phyloP scores from a whole-genome alignment of 2,797 vertebrate genomes.

The Fistularia commersonii region DNA sequence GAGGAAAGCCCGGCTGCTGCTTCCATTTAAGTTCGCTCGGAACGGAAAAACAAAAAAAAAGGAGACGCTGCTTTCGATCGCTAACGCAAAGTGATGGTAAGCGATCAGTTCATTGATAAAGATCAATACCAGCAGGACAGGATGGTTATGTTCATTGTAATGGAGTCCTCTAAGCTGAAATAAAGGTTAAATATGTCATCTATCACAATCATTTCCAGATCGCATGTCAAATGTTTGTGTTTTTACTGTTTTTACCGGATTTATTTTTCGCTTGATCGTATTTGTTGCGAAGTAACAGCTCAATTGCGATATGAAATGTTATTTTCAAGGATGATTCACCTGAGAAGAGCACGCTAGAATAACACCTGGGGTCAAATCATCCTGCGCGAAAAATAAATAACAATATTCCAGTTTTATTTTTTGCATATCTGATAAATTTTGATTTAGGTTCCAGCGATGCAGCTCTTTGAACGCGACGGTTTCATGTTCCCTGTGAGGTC shows the following conservation, averaged over 20 bases:
- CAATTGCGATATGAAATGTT: constrained; percentile 36
- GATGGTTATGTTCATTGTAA: constrained; percentile 4
- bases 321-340: constrained; percentile 39
- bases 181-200: constrained; percentile 5
- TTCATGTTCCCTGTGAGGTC: constrained; percentile 41
- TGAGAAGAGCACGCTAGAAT: constrained; percentile 48
- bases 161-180: constrained; percentile 5
- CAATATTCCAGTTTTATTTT: background rate
- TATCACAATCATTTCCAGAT: constrained; percentile 7
- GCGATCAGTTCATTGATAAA: too few relatives aligned
- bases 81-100: too few relatives aligned
- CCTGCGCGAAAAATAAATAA: constrained; percentile 10
- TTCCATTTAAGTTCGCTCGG: too few relatives aligned
- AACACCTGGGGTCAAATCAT: constrained; percentile 52
- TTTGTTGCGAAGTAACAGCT: constrained; percentile 1
- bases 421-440: background rate
- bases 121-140: too few relatives aligned
- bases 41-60: too few relatives aligned
- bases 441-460: too few relatives aligned
- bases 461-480: constrained; percentile 7
- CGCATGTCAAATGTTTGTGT: constrained; percentile 31
- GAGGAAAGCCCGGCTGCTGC: too few relatives aligned
- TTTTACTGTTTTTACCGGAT: constrained; percentile 50
- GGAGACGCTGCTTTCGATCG: too few relatives aligned
- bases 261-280: constrained; percentile 26